Base-by-base conservation (phyloP, 2,113 vertebrate genomes). In the Sinocyclocheilus grahami region DNA sequence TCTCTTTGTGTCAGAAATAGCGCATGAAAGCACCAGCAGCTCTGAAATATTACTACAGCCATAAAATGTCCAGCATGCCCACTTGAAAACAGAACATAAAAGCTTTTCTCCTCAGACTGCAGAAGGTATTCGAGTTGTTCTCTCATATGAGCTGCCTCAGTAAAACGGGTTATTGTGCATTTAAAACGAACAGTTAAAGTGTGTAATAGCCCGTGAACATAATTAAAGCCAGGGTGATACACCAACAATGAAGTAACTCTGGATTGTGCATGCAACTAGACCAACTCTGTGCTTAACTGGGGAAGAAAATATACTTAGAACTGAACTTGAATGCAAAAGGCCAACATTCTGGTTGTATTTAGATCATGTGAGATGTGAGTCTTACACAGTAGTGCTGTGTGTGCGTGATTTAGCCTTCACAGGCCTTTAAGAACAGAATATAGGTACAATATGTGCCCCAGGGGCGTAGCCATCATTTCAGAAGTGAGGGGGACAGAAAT, bases 1-100 rank as follows among this genome's bases (percentile, higher is more conserved):
- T 87, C 87, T 90, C 88, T 91, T 78, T 89, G 85, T 83, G 46
- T 89, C 76, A 85, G 51, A 87, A 83, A 86, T 82, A 89, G 76
- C 65, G 51, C 48, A 87, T 62, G 67, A 87, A 83, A 78, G 89
- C 51, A 60, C 63, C 76, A 90, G 89, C 91, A 85, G 87, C 79
- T 85, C 88, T 91, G 20, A 84, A 81, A 85, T 85, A 87, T 82
- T 85, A 85, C 37, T 82, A 18, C 30, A 27, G 65, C 10, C 72
- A 62, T 88, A 88, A 88, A 88, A 83, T 48, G 22, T 5, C 39
- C 20, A 83, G 86, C 30, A 86, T 86, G 71, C 46, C 63, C 24
- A 71, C 24, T 78, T 82, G 13, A 88, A 78, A 74, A 80, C 82
- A 84, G 63, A 71, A 62, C 37, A 83, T 14, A 51, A 11, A 12